Evolutionary conservation across 2,113 vertebrate genomes (phyloP).

Genomic region (Catharus minimus): DNA sequence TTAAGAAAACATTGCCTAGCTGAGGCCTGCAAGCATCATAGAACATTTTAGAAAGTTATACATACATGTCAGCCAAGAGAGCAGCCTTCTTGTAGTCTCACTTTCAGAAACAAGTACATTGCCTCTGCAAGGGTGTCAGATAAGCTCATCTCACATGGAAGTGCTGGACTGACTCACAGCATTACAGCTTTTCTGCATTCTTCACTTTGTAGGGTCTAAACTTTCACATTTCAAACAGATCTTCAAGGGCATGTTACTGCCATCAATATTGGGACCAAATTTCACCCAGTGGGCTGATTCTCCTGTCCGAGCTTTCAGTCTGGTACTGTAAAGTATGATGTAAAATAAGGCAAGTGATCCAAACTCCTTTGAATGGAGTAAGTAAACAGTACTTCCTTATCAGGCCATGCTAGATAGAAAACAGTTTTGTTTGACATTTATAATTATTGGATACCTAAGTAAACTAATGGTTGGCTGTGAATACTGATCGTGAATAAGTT

Average conservation of each 20-base stretch:
- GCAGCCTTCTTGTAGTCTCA: not conserved
- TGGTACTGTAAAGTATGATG: not conserved
- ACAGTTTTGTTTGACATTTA: not conserved
- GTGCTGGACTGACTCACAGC: not conserved
- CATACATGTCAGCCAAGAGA: not conserved
- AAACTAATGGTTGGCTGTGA: not conserved
- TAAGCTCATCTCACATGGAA: not conserved
- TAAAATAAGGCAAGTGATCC: not conserved
- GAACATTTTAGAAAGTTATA: not conserved
- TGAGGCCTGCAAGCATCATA: not conserved
- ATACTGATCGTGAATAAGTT: not conserved
- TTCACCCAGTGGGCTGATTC: not conserved
- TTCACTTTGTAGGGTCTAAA: not conserved
- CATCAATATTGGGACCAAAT: not conserved
- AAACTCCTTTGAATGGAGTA: not conserved
- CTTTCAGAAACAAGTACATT: not conserved
- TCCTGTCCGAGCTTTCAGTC: not conserved
- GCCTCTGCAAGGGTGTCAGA: not conserved
- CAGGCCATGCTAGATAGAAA: not conserved
- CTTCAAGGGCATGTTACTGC: not conserved
- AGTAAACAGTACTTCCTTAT: not conserved
- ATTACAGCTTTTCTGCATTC: not conserved
- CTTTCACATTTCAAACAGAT: not conserved
- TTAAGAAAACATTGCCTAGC: not conserved
- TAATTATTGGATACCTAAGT: not conserved